These are phyloP conservation scores for Blastobasis lacticolella DNA, from an alignment of 2,888 invertebrate genomes.

Conservation along the genomic window DNA sequence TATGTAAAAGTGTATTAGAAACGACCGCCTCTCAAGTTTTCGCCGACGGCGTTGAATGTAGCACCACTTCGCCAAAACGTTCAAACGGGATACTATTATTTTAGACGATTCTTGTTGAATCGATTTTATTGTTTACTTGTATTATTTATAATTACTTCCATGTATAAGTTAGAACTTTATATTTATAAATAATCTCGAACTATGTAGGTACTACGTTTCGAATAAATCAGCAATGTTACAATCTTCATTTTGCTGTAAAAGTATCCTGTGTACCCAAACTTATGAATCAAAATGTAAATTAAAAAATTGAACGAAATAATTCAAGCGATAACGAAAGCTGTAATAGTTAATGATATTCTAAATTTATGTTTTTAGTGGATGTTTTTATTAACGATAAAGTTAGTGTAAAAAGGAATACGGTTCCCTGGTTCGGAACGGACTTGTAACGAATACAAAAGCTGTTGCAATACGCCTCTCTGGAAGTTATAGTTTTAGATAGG, in stretches of 20 bases:
- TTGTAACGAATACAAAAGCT: no score
- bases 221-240: not conserved
- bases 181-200: no score
- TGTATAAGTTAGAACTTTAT: no score
- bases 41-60: conserved; percentile 5
- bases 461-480: no score
- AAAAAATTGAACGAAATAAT: conserved; percentile 22
- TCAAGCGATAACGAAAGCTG: not conserved
- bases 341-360: conserved; percentile 38
- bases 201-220: no score
- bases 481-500: not conserved
- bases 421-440: no score
- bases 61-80: conserved; percentile 39
- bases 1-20: conserved; percentile 13
- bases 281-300: conserved; percentile 33
- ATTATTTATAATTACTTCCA: no score
- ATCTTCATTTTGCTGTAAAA: conserved; percentile 20
- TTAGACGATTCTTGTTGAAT: conserved; percentile 1
- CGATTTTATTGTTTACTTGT: no score
- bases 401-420: conserved; percentile 23
- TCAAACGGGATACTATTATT: conserved; percentile 35
- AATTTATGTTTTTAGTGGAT: conserved; percentile 64
- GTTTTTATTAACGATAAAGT: conserved; percentile 46
- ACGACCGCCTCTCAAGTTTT: no score
- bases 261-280: conserved; percentile 43